phyloP scores from a whole-genome alignment of 1,140 invertebrate species.

The Metaphire vulgaris region DNA sequence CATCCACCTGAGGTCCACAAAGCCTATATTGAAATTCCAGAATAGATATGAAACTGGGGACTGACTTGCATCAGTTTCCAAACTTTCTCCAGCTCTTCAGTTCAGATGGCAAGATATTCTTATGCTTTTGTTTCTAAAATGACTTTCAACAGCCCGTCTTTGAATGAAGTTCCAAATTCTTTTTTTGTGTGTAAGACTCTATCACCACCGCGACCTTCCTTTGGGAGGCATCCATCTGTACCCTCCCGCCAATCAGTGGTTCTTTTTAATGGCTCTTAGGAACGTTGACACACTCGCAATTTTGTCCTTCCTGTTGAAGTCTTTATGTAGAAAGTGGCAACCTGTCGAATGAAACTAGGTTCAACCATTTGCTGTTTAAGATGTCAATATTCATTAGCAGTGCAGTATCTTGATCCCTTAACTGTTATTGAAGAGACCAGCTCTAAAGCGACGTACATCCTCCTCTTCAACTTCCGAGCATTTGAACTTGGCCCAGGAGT shows the following conservation, averaged over 20 bases:
- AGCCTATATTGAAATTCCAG: not conserved
- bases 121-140: slow-evolving; percentile 1
- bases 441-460: not conserved
- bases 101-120: slow-evolving; percentile 5
- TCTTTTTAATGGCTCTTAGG: slow-evolving; percentile 9
- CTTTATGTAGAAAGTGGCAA: slow-evolving; percentile 1
- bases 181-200: not conserved
- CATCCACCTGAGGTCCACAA: not conserved
- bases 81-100: slow-evolving; percentile 8
- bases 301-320: not conserved
- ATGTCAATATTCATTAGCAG: not conserved
- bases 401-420: not conserved
- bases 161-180: not conserved
- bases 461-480: not conserved
- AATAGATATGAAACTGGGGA: not conserved
- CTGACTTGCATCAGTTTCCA: not conserved
- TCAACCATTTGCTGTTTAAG: not conserved
- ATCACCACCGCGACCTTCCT: slow-evolving; percentile 3
- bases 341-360: not conserved
- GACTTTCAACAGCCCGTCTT: slow-evolving; percentile 1
- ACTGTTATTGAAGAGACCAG: not conserved
- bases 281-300: not conserved
- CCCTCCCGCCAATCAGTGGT: not conserved
- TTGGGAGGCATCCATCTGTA: not conserved
- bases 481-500: not conserved